Evolutionary conservation across 2,888 invertebrate species (phyloP).

Genomic region (Eupithecia dodoneata): DNA sequence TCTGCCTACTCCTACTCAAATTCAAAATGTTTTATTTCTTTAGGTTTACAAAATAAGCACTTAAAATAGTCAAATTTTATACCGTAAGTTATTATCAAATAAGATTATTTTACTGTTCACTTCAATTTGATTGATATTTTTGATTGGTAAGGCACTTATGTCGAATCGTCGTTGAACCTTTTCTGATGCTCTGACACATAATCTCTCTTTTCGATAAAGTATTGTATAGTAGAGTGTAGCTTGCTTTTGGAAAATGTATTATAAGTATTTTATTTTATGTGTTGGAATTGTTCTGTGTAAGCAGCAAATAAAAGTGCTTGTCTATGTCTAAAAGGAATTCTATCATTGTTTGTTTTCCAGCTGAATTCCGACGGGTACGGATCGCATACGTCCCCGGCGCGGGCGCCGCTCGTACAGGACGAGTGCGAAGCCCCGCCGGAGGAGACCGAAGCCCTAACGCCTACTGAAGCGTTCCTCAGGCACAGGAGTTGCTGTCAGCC

Average conservation of each 20-base stretch:
- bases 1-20: no score
- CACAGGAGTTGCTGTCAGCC: slow-evolving; percentile 80
- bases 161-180: no score
- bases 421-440: slow-evolving; percentile 89
- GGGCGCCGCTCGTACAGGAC: slow-evolving; percentile 90
- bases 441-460: slow-evolving; percentile 86
- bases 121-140: no score
- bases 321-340: slow-evolving; percentile 19
- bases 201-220: not conserved
- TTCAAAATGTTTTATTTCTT: no score
- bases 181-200: not conserved
- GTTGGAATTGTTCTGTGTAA: not conserved
- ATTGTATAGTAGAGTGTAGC: not conserved
- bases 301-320: not conserved
- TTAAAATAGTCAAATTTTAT: no score
- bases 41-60: no score
- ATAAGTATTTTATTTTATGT: not conserved
- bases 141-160: no score
- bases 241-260: not conserved
- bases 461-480: slow-evolving; percentile 71
- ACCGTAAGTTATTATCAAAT: no score
- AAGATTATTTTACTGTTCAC: no score
- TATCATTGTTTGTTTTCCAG: slow-evolving; percentile 72
- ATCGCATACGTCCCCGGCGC: slow-evolving; percentile 93
- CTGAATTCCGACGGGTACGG: slow-evolving; percentile 94